A percentile compares a stretch with the other conserved stretches of the same genome.
Evolutionary conservation across 2,797 vertebrate genomes (phyloP).

Genomic region (Macropus fuliginosus): DNA sequence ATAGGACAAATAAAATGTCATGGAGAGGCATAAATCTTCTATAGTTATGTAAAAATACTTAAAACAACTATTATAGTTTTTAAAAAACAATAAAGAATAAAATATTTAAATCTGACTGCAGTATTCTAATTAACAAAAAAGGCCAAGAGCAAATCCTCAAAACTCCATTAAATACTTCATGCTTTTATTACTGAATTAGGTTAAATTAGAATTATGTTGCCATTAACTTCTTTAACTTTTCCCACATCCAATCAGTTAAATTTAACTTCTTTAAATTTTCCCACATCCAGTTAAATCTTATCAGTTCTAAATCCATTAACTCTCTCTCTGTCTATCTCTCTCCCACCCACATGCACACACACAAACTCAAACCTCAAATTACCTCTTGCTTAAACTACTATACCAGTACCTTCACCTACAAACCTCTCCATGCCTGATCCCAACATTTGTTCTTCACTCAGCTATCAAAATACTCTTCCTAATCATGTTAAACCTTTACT

Average conservation of each 20-base stretch:
- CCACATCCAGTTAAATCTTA: not conserved
- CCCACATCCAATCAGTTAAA: not conserved
- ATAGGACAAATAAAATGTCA: not conserved
- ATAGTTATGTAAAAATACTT: conserved; percentile 22
- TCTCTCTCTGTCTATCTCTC: too few relatives aligned
- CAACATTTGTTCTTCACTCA: not conserved
- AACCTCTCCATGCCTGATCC: not conserved
- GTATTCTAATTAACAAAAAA: conserved; percentile 11
- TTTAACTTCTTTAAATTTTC: not conserved
- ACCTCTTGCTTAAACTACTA: not conserved
- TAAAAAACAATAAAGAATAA: conserved; percentile 29
- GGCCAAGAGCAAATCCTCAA: not conserved
- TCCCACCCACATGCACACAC: not conserved
- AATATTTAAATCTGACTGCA: not conserved
- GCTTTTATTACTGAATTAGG: not conserved
- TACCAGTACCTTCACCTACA: not conserved
- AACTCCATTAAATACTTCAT: not conserved
- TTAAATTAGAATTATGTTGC: not conserved
- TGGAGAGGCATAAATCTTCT: not conserved
- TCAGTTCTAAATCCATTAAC: not conserved
- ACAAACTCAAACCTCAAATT: not conserved
- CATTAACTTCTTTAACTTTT: not conserved
- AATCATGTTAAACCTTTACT: not conserved
- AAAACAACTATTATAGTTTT: conserved; percentile 20
- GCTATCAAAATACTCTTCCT: not conserved